Evolutionary conservation across 2,888 invertebrate genomes (phyloP), one percentile per base, ranked within the genome.

Genomic region (Unio delphinus): DNA sequence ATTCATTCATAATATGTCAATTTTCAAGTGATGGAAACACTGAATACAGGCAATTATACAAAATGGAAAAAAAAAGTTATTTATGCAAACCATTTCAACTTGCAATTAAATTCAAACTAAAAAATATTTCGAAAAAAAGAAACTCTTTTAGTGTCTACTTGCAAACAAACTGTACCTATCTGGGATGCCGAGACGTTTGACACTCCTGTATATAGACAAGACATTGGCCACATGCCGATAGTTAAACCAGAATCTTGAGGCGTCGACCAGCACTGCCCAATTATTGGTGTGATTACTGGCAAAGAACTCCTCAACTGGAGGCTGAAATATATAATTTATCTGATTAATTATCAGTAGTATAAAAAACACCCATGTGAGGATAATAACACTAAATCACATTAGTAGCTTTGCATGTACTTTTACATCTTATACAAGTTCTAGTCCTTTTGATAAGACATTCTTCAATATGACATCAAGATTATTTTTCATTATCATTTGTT

Each of bases 151-250:
- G n/a, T 18, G 26, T n/a, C 28, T 3, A 11, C 0, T 55, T 18
- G 4, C n/a, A 64, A 26, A 45, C 54, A 56, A 15, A 45, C 26
- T 58, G 58, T 73, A 92, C 92, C 92, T 92, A 90, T 99, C 99
- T 0, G 99, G 99, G 82, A 99, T 99, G n/a, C 99, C 99, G 5
- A 99, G 92, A 23, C 99, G 92, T 90, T 99, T 99, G 0, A 99
- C 98, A 88, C 98, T 98, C 18, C 98, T 93, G 89, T 99, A 99
- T 75, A 99, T 96, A 0, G 99, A 99, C 26, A 99, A 91, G 0
- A 99, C 99, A 90, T 99, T 99, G 5, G 99, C 98, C 55, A 99
- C 98, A 93, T 99, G 99, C 8, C 99, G 93, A 90, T 99, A 99
- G 90, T 99, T 99, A 89, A 99, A 99, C 99, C 99, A 99, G 91